A percentile compares a stretch with the other conserved stretches of the same genome.
These are phyloP conservation scores for Solea senegalensis DNA, from an alignment of 2,113 vertebrate genomes.

Conservation along the genomic window DNA sequence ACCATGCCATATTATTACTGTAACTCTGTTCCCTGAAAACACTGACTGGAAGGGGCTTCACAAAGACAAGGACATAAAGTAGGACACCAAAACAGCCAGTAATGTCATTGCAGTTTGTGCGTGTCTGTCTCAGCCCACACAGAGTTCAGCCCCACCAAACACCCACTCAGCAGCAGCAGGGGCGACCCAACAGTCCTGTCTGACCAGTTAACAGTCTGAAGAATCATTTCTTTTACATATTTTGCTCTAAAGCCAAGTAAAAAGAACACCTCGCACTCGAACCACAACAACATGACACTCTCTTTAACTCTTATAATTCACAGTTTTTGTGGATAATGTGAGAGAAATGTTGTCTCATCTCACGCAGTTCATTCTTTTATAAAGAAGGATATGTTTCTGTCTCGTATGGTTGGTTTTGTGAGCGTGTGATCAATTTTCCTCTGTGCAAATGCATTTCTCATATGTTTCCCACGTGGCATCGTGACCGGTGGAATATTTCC, in stretches of 20 bases:
- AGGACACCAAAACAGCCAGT: constrained; percentile 12
- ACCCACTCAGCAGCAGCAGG: constrained; percentile 40
- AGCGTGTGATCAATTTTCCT: constrained; percentile 23
- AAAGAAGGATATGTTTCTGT: constrained; percentile 12
- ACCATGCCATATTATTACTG: constrained; percentile 2
- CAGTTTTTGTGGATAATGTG: not conserved
- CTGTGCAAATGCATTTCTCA: constrained; percentile 28
- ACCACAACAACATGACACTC: not conserved
- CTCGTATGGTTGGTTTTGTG: not conserved
- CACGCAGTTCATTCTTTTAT: not conserved
- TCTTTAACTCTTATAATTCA: not conserved
- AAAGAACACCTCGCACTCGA: not conserved
- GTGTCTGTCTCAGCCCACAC: constrained; percentile 48
- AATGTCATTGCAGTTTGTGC: constrained; percentile 23
- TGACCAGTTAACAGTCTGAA: constrained; percentile 17
- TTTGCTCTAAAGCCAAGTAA: not conserved
- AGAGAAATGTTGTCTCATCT: not conserved
- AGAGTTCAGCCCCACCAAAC: constrained; percentile 45
- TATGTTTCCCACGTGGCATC: constrained; percentile 32
- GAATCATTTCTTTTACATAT: not conserved
- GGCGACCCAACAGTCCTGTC: constrained; percentile 41
- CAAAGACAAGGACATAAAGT: constrained; percentile 10
- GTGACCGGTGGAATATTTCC: constrained; percentile 5
- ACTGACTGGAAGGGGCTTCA: constrained; percentile 21
- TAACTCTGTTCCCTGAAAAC: constrained; percentile 4